Conservation (phyloP, 2,113 vertebrate genomes). For the Turdus rufiventris region DNA sequence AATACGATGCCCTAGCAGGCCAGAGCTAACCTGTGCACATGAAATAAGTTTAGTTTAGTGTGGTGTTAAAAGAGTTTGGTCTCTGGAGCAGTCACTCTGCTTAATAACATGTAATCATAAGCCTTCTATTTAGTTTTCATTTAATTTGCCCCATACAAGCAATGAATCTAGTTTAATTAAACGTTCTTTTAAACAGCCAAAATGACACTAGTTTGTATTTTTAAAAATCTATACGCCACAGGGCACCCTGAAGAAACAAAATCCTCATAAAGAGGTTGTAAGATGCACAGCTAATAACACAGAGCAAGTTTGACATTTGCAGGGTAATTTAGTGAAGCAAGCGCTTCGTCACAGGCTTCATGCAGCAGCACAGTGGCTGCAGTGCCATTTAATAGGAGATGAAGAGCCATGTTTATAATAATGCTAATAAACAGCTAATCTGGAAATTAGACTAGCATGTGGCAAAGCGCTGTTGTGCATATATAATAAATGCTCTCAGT, state of each 20-base stretch:
- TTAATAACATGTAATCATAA: constrained; percentile 75
- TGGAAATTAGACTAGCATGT: constrained; percentile 13
- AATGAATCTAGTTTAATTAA: constrained; percentile 76
- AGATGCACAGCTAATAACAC: constrained; percentile 52
- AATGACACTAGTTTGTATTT: constrained; percentile 58
- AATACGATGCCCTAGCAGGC: constrained; percentile 64
- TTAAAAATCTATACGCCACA: constrained; percentile 50
- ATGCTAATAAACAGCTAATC: constrained; percentile 36
- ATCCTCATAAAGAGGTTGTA: constrained; percentile 64
- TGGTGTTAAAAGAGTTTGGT: constrained; percentile 74
- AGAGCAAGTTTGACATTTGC: constrained; percentile 66
- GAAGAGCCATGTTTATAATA: constrained; percentile 9
- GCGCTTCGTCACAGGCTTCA: constrained; percentile 8
- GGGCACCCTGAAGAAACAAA: constrained; percentile 60
- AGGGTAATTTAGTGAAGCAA: constrained; percentile 62
- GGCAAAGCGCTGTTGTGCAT: neutral
- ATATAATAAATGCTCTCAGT: neutral
- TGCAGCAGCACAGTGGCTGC: neutral
- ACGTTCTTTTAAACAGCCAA: constrained; percentile 67
- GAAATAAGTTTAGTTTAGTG: constrained; percentile 73
- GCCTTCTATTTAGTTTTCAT: constrained; percentile 73
- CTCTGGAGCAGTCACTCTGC: constrained; percentile 67
- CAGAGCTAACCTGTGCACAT: constrained; percentile 73
- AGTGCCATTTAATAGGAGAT: constrained; percentile 19
- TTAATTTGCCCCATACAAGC: constrained; percentile 67